Conservation (phyloP, 2,797 vertebrate species). For the Anguilla megastoma region DNA sequence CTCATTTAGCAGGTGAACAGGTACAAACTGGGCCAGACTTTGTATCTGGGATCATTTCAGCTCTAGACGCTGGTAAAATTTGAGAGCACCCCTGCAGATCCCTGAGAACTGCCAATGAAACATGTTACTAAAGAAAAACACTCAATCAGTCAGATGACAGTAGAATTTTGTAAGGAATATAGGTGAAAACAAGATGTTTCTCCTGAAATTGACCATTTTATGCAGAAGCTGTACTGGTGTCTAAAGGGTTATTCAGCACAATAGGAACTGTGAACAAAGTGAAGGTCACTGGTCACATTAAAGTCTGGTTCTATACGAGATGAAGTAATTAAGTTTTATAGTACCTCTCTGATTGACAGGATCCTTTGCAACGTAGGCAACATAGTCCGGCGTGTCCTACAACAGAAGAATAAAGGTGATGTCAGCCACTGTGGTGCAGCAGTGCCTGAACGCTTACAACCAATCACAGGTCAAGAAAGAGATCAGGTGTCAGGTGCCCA, state of each 20-base stretch:
- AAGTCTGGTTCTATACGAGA: slow-evolving; percentile 1
- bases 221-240: neutral
- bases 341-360: slow-evolving; percentile 97
- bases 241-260: neutral
- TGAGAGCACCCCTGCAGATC: neutral
- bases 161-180: too few relatives aligned
- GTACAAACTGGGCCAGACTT: neutral
- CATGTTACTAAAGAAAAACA: neutral
- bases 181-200: too few relatives aligned
- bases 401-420: slow-evolving; percentile 42
- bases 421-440: neutral
- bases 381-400: slow-evolving; percentile 93
- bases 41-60: neutral
- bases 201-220: neutral
- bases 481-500: neutral
- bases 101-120: neutral
- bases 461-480: slow-evolving; percentile 42
- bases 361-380: slow-evolving; percentile 97
- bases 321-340: slow-evolving; percentile 30
- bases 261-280: neutral
- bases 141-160: too few relatives aligned
- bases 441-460: slow-evolving; percentile 35
- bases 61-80: neutral
- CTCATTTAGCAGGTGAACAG: neutral
- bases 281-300: neutral